These are phyloP conservation scores for Melanerpes aurifrons DNA, from an alignment of 2,113 vertebrate species.

Conservation along the genomic window DNA sequence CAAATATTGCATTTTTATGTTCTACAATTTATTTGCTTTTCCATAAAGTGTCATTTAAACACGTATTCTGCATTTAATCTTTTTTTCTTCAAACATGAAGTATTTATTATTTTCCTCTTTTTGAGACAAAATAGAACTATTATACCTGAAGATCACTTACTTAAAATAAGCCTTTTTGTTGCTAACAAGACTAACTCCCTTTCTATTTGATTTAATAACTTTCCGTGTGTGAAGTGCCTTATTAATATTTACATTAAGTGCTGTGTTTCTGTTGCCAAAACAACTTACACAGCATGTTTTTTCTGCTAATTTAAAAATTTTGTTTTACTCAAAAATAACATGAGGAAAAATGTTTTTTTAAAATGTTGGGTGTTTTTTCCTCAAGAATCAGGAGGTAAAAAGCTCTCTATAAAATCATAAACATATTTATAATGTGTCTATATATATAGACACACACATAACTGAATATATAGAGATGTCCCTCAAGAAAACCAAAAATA, in stretches of 20 bases:
- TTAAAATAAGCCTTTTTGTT: not conserved
- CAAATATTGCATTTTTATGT: fast-evolving
- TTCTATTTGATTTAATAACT: not conserved
- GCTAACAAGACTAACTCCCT: not conserved
- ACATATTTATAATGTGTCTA: too few relatives aligned
- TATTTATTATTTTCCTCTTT: not conserved
- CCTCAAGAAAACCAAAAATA: not conserved
- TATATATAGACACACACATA: not conserved
- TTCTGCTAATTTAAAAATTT: not conserved
- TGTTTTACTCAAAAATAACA: not conserved
- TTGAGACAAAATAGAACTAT: not conserved
- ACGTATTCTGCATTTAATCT: not conserved
- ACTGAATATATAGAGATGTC: not conserved
- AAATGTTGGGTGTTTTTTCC: not conserved
- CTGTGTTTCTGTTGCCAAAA: not conserved
- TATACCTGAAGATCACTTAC: not conserved
- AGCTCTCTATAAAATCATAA: fast-evolving
- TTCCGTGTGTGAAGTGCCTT: not conserved
- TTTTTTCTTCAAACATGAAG: not conserved
- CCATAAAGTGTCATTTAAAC: not conserved
- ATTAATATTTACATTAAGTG: not conserved
- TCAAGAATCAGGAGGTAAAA: not conserved
- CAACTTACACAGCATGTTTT: not conserved
- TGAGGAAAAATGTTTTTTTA: not conserved
- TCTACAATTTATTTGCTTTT: not conserved